Conservation (phyloP, 2,797 vertebrate species). For the Chromis chromis region DNA sequence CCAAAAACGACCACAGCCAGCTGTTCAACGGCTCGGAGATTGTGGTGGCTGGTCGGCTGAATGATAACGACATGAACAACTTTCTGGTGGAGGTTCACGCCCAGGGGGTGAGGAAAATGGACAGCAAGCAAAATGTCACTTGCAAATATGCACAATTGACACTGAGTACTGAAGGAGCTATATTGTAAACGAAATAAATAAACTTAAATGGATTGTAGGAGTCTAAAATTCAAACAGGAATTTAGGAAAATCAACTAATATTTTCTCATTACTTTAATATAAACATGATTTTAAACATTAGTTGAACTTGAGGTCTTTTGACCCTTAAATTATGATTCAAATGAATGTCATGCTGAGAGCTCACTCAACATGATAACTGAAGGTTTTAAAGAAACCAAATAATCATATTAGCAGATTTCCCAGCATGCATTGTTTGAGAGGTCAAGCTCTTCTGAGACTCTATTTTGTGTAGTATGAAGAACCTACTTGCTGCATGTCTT, state of each 20-base stretch:
- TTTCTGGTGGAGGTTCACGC: slow-evolving; percentile 86
- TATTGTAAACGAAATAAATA: neutral
- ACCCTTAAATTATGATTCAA: no score
- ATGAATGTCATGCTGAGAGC: no score
- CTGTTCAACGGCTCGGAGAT: slow-evolving; percentile 91
- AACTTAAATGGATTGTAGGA: neutral
- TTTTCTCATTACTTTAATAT: neutral
- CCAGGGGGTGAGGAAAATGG: slow-evolving; percentile 80
- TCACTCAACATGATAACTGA: neutral
- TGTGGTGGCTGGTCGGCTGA: slow-evolving; percentile 88
- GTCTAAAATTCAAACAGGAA: neutral
- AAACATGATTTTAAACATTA: no score
- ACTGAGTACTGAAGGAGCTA: neutral
- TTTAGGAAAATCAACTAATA: neutral
- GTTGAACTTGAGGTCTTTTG: no score
- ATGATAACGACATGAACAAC: slow-evolving; percentile 70
- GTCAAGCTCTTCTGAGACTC: no score
- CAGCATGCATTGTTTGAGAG: neutral
- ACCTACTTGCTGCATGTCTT: no score
- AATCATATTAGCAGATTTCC: neutral
- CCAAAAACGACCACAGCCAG: slow-evolving; percentile 84
- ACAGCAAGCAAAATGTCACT: neutral
- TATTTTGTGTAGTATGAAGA: no score
- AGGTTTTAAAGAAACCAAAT: neutral
- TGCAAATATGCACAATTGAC: no score